A percentile compares a stretch with the other conserved stretches of the same genome.
Evolutionary conservation across 2,113 vertebrate species (phyloP).

Genomic region (Nipponia nippon): DNA sequence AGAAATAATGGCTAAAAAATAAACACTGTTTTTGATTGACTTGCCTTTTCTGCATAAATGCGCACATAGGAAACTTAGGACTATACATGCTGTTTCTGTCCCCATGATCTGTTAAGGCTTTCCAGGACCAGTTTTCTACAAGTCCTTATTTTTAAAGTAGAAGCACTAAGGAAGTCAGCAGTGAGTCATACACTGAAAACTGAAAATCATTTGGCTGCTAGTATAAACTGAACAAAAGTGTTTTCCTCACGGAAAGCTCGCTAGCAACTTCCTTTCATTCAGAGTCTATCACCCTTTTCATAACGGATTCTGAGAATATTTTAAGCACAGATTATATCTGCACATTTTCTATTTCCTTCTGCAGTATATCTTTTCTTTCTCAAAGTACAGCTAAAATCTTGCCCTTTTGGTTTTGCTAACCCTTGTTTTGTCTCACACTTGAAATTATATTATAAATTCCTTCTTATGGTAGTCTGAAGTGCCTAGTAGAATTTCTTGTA

Average conservation of each 20-base stretch:
- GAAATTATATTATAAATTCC: not conserved
- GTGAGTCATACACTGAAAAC: not conserved
- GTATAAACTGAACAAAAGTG: not conserved
- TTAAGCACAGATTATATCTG: constrained; percentile 20
- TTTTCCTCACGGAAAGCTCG: not conserved
- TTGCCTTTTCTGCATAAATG: not conserved
- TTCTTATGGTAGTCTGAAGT: not conserved
- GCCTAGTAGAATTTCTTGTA: not conserved
- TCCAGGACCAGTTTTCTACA: not conserved
- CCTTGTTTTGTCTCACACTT: not conserved
- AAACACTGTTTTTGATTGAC: not conserved
- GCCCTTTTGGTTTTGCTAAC: not conserved
- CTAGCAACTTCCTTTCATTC: not conserved
- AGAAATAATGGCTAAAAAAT: not conserved
- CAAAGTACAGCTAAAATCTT: not conserved
- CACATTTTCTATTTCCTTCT: constrained; percentile 30
- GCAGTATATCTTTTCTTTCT: not conserved
- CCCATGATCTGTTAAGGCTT: not conserved
- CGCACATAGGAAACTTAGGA: not conserved
- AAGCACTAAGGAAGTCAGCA: not conserved
- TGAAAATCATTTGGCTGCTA: not conserved
- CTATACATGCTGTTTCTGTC: not conserved
- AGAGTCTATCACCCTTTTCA: not conserved
- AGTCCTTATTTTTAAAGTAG: not conserved
- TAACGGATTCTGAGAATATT: not conserved